Evolutionary conservation across 2,113 vertebrate genomes (phyloP), one percentile per base, ranked within the genome.

Genomic region (Menura novaehollandiae): DNA sequence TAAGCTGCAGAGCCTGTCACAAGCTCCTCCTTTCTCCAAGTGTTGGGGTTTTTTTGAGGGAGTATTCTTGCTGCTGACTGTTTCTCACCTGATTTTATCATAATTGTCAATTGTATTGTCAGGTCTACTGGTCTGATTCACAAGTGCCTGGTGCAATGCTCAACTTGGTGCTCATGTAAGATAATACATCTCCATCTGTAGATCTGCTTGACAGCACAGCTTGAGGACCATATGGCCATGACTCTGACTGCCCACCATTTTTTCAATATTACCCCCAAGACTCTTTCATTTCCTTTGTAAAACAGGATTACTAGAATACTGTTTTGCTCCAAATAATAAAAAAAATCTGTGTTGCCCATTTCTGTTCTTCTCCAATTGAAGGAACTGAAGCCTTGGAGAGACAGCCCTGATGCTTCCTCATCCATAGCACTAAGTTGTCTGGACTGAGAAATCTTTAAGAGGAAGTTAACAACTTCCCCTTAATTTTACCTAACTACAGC

Each of bases 211-310:
- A 96, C 96, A 93, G 94, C 97, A 96, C 97, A 97, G 95, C 96
- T 97, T 97, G 97, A 96, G 80, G 92, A 97, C 97, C 97, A 97
- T 97, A 96, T 97, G 97, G 93, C 79, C 93, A 22, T 95, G 94
- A 94, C 94, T 96, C 95, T 95, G 92, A 90, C 97, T 96, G 95
- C 96, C 96, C 96, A 93, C 92, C 77, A 83, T 88, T 84, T 96
- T 97, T 93, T 95, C 93, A 97, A 43, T 95, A 94, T 97, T 96
- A 95, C 91, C 95, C 93, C 91, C 91, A 92, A 93, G 93, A 95
- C 91, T 96, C 78, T 91, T 91, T 66, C 37, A 92, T 92, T 97
- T 97, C 93, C 92, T 95, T 84, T 94, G 71, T 82, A 94, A 93
- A 2, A 69, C 44, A 63, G 91, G n/a, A 55, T 94, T 97, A 96